Percentiles rank a stretch among this genome's conserved stretches.
Evolutionary conservation across 2,888 invertebrate genomes (phyloP).

Genomic region (Opisthograptis luteolata): DNA sequence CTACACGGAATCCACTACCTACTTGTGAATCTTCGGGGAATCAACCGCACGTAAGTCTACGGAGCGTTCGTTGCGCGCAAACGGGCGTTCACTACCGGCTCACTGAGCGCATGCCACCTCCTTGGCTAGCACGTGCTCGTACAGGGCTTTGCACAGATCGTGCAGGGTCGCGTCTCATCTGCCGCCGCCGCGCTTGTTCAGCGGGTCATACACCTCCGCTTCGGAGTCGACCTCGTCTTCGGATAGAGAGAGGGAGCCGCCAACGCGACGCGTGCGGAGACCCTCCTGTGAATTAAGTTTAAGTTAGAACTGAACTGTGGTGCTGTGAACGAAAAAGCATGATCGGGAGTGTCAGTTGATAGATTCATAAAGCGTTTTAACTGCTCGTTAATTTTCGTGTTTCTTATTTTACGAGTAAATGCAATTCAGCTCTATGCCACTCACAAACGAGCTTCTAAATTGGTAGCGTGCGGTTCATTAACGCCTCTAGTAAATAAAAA

Average conservation of each 20-base stretch:
- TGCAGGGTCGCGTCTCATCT: conserved; percentile 77
- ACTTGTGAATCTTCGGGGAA: too few species aligned
- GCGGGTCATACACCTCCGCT: conserved; percentile 73
- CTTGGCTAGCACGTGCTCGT: conserved; percentile 53
- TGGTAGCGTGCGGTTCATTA: too few species aligned
- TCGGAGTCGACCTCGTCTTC: conserved; percentile 93
- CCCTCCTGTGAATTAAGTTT: conserved; percentile 74
- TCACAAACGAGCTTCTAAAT: too few species aligned
- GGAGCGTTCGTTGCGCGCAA: not conserved
- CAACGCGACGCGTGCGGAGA: conserved; percentile 86
- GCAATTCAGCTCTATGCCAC: too few species aligned
- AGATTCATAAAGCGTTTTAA: too few species aligned
- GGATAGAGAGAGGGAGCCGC: conserved; percentile 91
- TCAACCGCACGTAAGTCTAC: not conserved
- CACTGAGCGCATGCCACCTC: conserved; percentile 3
- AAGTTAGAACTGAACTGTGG: too few species aligned
- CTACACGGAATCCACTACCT: not conserved
- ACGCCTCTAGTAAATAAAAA: too few species aligned
- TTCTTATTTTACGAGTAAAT: too few species aligned
- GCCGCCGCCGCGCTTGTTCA: conserved; percentile 72
- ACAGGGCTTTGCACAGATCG: conserved; percentile 80
- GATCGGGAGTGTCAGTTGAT: too few species aligned
- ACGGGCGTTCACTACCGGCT: not conserved
- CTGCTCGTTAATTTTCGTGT: too few species aligned
- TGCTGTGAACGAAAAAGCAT: too few species aligned